Conservation (phyloP, 2,797 vertebrate genomes). For the Malurus splendens region DNA sequence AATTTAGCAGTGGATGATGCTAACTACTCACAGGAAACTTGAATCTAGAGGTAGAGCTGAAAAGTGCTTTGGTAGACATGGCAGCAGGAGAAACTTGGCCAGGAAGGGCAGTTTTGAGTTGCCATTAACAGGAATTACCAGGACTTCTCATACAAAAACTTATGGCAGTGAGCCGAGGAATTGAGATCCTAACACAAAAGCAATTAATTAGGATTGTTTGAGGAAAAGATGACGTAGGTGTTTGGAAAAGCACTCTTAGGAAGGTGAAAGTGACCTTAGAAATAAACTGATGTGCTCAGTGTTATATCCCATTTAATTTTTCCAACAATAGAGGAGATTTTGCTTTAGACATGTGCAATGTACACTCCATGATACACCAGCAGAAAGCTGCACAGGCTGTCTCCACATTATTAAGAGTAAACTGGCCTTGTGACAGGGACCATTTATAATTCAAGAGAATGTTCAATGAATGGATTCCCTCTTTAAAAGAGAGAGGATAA, state of each 20-base stretch:
- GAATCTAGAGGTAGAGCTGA: neutral
- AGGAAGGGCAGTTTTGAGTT: neutral
- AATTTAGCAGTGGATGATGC: neutral
- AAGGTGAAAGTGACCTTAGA: neutral
- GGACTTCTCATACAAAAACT: neutral
- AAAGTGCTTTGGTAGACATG: neutral
- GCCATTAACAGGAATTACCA: neutral
- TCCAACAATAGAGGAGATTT: fast-evolving
- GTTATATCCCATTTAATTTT: neutral
- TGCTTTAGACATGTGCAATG: neutral
- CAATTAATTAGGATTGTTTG: neutral
- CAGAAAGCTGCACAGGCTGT: neutral
- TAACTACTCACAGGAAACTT: neutral
- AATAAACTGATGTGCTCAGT: neutral
- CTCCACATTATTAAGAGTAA: neutral
- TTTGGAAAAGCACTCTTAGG: neutral
- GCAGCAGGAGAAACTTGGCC: neutral
- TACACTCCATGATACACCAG: neutral
- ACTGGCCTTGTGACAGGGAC: neutral
- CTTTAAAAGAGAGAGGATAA: neutral
- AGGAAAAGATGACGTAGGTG: neutral
- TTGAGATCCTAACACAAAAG: neutral
- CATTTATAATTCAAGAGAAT: neutral
- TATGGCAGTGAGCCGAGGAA: neutral
- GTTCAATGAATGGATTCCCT: neutral